Conservation (phyloP, 2,888 invertebrate species). For the Drosophila niveifrons region DNA sequence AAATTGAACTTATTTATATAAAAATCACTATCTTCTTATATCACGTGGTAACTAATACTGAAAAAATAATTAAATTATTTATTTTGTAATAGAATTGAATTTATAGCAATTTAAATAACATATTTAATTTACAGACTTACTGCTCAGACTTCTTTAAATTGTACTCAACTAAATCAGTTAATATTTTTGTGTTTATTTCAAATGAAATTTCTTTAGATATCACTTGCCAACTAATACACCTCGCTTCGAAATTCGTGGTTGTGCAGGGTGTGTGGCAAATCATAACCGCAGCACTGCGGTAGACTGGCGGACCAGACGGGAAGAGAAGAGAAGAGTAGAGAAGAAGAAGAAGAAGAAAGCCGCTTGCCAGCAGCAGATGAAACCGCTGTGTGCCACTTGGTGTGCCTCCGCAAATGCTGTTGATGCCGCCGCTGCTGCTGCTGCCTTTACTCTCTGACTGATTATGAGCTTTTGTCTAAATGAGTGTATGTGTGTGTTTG, state of each 20-base stretch:
- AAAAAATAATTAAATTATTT: no score
- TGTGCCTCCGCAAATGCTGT: constrained; percentile 12
- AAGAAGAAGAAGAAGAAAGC: constrained; percentile 8
- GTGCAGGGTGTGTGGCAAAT: constrained; percentile 40
- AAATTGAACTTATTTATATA: no score
- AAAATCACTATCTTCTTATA: no score
- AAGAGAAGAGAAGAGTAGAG: no score
- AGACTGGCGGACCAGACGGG: constrained; percentile 32
- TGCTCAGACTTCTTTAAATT: no score
- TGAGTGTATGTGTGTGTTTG: not conserved
- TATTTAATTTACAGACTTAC: no score
- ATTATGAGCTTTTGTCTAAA: constrained; percentile 50
- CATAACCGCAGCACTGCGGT: constrained; percentile 66
- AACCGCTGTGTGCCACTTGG: constrained; percentile 53
- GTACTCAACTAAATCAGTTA: no score
- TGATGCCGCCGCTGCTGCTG: no score
- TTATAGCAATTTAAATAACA: no score
- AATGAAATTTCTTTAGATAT: not conserved
- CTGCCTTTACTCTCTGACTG: constrained; percentile 39
- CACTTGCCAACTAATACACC: not conserved
- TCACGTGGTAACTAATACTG: no score
- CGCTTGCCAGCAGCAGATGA: constrained; percentile 58
- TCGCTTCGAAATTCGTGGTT: rapidly evolving
- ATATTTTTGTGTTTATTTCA: no score
- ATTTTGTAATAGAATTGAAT: no score